Evolutionary conservation across 2,797 vertebrate species (phyloP).

Genomic region (Coendou prehensilis): DNA sequence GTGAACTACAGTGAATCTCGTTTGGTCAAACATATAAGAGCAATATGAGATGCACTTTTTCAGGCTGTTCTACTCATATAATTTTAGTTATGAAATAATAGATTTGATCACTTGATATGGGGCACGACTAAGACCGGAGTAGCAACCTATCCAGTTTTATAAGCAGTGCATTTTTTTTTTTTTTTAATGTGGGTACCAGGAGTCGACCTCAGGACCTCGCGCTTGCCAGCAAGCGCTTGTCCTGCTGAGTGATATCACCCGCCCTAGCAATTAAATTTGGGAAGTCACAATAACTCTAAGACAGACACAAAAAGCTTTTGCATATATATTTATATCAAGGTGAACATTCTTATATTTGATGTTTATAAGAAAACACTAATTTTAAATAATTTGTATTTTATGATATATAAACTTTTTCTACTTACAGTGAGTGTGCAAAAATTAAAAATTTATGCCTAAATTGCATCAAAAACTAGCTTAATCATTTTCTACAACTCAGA

Average conservation of each 20-base stretch:
- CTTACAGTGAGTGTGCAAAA: background rate
- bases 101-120: background rate
- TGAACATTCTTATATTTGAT: background rate
- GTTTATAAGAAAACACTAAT: background rate
- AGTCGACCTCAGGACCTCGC: too few species aligned
- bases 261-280: background rate
- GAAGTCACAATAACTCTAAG: background rate
- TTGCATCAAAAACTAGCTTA: background rate
- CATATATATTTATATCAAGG: background rate
- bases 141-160: slow-evolving; percentile 23
- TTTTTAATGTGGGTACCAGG: too few species aligned
- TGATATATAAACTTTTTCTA: background rate
- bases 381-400: background rate
- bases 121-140: background rate
- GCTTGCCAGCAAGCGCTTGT: too few species aligned
- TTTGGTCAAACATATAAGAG: background rate
- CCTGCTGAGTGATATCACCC: too few species aligned
- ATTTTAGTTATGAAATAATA: slow-evolving; percentile 60
- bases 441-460: background rate
- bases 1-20: background rate
- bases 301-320: background rate
- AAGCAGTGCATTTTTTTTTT: background rate
- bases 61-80: background rate
- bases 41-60: background rate
- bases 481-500: background rate